A percentile compares a stretch with the other conserved stretches of the same genome.
phyloP scores from a whole-genome alignment of 2,113 vertebrate species.

The Prionailurus viverrinus region DNA sequence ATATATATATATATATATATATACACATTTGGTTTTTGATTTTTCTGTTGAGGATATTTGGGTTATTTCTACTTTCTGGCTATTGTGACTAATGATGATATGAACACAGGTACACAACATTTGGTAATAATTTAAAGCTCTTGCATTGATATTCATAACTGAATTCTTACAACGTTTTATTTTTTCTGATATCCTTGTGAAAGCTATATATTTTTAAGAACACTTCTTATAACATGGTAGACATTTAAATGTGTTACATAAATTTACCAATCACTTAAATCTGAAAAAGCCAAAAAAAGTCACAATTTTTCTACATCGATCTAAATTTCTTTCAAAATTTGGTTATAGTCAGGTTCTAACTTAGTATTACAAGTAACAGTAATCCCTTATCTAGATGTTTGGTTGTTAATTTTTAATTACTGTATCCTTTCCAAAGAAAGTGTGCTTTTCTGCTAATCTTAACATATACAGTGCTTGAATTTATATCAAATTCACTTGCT shows the following conservation, averaged over 20 bases:
- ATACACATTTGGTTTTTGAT: neutral
- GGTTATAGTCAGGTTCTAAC: neutral
- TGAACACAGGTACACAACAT: neutral
- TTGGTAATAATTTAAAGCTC: neutral
- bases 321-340: neutral
- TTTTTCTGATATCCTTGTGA: neutral
- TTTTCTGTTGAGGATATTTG: neutral
- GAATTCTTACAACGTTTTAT: neutral
- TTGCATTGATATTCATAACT: neutral
- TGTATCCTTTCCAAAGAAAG: neutral
- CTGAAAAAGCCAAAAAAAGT: neutral
- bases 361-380: neutral
- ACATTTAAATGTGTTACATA: neutral
- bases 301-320: neutral
- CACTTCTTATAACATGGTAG: neutral
- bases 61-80: neutral
- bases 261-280: neutral
- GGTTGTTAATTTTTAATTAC: neutral
- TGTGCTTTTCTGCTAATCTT: neutral
- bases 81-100: neutral
- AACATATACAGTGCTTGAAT: neutral
- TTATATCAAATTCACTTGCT: neutral
- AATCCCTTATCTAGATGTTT: neutral
- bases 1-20: neutral
- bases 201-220: neutral